A percentile compares a stretch with the other conserved stretches of the same genome.
phyloP scores from a whole-genome alignment of 1,140 invertebrate genomes.

The Achatina immaculata region DNA sequence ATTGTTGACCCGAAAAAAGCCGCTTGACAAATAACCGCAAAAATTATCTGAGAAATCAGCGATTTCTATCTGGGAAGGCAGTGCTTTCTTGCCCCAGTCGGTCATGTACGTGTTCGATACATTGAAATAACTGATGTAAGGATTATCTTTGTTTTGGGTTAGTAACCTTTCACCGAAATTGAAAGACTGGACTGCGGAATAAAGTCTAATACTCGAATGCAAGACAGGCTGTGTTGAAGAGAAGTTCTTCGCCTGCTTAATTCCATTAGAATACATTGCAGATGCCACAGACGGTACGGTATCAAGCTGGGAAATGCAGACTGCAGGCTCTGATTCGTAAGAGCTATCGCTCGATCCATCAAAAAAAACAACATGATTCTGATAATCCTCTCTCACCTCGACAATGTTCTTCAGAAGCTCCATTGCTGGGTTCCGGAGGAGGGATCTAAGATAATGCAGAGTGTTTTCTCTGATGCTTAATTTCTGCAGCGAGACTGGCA shows the following conservation, averaged over 20 bases:
- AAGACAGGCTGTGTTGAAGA: too few relatives aligned
- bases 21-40: not conserved
- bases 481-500: not conserved
- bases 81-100: not conserved
- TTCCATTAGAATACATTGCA: too few relatives aligned
- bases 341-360: too few relatives aligned
- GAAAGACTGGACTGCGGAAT: slow-evolving; percentile 2
- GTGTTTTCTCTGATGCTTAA: slow-evolving; percentile 1
- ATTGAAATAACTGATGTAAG: not conserved
- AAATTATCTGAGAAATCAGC: not conserved
- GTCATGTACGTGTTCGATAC: not conserved
- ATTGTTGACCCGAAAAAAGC: not conserved
- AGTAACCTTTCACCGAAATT: not conserved
- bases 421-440: not conserved
- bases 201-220: too few relatives aligned
- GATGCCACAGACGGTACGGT: too few relatives aligned
- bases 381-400: not conserved
- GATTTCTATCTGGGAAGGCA: not conserved
- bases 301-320: too few relatives aligned
- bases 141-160: not conserved
- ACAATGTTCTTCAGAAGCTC: not conserved
- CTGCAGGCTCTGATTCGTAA: too few relatives aligned
- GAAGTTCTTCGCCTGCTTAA: too few relatives aligned
- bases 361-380: not conserved
- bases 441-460: not conserved